These are phyloP conservation scores for Arenaria interpres DNA, from an alignment of 2,113 vertebrate species.

Conservation along the genomic window DNA sequence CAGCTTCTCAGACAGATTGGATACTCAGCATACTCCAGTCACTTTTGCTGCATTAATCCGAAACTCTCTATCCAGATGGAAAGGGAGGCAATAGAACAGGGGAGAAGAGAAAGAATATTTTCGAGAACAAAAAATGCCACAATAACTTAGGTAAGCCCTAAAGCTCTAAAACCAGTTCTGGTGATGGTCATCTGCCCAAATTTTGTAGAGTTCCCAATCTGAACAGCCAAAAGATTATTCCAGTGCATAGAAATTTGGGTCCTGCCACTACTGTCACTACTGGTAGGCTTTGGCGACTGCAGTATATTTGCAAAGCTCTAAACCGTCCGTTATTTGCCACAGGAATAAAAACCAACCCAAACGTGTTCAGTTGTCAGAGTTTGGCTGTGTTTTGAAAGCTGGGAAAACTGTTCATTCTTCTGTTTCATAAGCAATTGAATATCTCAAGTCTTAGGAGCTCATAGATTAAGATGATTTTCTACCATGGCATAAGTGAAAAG, in stretches of 20 bases:
- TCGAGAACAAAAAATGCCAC: accelerated
- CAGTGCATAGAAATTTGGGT: accelerated
- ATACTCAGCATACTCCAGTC: background rate
- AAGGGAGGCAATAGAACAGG: background rate
- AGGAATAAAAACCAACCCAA: accelerated
- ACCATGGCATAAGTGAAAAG: background rate
- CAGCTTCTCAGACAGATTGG: background rate
- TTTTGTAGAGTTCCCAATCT: background rate
- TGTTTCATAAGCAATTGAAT: background rate
- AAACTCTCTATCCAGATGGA: background rate
- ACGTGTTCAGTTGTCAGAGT: background rate
- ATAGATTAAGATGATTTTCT: background rate
- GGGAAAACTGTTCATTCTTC: background rate
- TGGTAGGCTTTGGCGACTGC: background rate
- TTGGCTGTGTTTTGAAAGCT: background rate
- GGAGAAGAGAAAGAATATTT: background rate
- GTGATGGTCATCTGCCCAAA: background rate
- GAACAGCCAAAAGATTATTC: background rate
- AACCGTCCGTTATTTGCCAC: background rate
- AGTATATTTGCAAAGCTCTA: background rate
- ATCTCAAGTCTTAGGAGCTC: background rate
- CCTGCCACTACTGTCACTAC: background rate
- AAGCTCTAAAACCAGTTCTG: background rate
- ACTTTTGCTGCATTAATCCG: background rate
- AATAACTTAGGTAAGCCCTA: background rate